Conservation (phyloP, 2,888 invertebrate species). For the Chymomyza procnemis region DNA sequence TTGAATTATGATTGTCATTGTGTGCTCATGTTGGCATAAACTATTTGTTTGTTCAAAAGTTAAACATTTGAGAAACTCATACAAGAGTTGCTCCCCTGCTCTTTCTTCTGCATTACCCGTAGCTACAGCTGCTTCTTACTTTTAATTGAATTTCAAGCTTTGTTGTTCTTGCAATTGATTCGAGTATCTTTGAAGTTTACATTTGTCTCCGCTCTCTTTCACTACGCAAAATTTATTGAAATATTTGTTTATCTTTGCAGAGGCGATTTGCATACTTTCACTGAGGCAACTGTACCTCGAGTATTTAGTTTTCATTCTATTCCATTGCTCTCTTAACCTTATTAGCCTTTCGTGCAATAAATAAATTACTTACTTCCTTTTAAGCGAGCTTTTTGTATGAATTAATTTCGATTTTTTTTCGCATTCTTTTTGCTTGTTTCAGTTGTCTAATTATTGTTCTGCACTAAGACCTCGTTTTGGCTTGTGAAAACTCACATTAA, state of each 20-base stretch:
- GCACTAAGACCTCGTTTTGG: conserved; percentile 7
- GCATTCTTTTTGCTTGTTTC: background rate
- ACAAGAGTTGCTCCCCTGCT: conserved; percentile 21
- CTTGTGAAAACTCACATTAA: conserved; percentile 61
- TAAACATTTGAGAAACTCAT: background rate
- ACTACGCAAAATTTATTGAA: background rate
- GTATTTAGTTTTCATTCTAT: background rate
- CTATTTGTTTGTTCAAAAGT: conserved; percentile 31
- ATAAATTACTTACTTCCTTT: conserved; percentile 68
- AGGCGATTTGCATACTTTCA: conserved; percentile 54
- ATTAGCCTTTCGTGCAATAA: conserved; percentile 43
- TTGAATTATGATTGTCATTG: conserved; percentile 5
- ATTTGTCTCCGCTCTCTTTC: background rate
- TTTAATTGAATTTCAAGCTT: conserved; percentile 45
- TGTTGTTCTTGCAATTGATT: conserved; percentile 26
- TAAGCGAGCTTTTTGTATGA: background rate
- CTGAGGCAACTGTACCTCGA: conserved; percentile 12
- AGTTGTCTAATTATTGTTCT: conserved; percentile 16
- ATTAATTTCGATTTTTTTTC: background rate
- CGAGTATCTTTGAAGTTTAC: conserved; percentile 46
- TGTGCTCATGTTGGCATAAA: conserved; percentile 12
- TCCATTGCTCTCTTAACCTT: conserved; percentile 56
- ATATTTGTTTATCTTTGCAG: conserved; percentile 9
- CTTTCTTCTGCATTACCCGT: too few relatives aligned
- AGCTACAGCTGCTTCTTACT: conserved; percentile 7